A percentile compares a stretch with the other conserved stretches of the same genome.
Conservation (phyloP, 2,888 invertebrate species). For the Tenodera sinensis region DNA sequence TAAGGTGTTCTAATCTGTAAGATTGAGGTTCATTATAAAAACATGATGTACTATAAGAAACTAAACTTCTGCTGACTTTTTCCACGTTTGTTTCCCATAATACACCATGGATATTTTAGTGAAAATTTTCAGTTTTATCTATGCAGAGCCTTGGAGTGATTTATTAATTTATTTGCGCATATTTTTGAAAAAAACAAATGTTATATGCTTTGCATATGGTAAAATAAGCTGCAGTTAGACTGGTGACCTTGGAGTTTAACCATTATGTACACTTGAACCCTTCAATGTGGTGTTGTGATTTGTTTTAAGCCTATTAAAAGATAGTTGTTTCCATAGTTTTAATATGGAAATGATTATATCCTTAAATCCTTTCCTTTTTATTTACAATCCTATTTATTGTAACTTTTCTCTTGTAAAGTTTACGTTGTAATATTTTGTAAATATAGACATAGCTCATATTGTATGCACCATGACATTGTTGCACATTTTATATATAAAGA, state of each 20-base stretch:
- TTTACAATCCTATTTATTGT: constrained; percentile 14
- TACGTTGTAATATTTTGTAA: constrained; percentile 50
- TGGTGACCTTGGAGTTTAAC: not conserved
- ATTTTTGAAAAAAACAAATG: not conserved
- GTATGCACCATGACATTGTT: constrained; percentile 24
- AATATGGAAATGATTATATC: constrained; percentile 10
- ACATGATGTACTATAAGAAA: no score
- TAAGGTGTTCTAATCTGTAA: no score
- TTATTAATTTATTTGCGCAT: not conserved
- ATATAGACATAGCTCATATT: constrained; percentile 40
- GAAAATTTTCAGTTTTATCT: not conserved
- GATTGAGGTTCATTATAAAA: no score
- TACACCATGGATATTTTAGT: not conserved
- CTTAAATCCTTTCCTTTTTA: not conserved
- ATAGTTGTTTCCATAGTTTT: constrained; percentile 15
- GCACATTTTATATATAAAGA: constrained; percentile 29
- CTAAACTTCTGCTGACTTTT: no score
- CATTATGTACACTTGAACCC: not conserved
- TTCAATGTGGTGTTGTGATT: not conserved
- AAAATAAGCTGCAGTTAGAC: not conserved
- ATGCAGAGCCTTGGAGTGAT: not conserved
- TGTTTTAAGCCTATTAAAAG: not conserved
- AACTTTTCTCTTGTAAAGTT: constrained; percentile 42
- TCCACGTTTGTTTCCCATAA: no score
- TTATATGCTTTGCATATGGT: not conserved